phyloP scores from a whole-genome alignment of 2,113 vertebrate genomes.

The Stomatorhinus ivindoensis region DNA sequence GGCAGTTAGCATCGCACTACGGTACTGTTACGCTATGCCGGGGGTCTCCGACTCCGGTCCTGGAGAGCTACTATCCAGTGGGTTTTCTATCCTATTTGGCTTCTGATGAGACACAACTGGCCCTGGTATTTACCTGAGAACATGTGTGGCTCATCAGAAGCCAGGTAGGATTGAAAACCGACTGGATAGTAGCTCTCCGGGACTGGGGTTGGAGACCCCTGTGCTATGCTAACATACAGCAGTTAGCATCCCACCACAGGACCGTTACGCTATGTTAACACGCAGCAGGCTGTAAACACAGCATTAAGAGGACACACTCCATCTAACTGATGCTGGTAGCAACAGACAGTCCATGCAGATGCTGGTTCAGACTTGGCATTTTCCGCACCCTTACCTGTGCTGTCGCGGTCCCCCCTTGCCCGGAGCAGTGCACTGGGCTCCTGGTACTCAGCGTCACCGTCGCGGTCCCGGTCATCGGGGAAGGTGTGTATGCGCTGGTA shows the following conservation, averaged over 20 bases:
- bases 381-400: constrained; percentile 57
- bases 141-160: no score
- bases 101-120: no score
- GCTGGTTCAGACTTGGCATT: background rate
- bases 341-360: background rate
- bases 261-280: constrained; percentile 17
- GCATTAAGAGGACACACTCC: constrained; percentile 30
- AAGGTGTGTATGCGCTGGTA: constrained; percentile 78
- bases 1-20: constrained; percentile 30
- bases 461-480: constrained; percentile 55
- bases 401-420: constrained; percentile 66
- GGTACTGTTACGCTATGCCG: background rate
- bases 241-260: constrained; percentile 28
- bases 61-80: no score
- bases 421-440: constrained; percentile 72
- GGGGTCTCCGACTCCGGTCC: no score
- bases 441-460: constrained; percentile 71
- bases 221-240: constrained; percentile 10
- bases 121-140: no score
- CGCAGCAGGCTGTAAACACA: constrained; percentile 36
- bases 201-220: background rate
- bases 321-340: background rate
- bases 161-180: no score
- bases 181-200: no score
- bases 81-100: no score